A percentile compares a stretch with the other conserved stretches of the same genome.
These are phyloP conservation scores for Nephrocerus scutellatus DNA, from an alignment of 2,888 invertebrate genomes.

Conservation along the genomic window DNA sequence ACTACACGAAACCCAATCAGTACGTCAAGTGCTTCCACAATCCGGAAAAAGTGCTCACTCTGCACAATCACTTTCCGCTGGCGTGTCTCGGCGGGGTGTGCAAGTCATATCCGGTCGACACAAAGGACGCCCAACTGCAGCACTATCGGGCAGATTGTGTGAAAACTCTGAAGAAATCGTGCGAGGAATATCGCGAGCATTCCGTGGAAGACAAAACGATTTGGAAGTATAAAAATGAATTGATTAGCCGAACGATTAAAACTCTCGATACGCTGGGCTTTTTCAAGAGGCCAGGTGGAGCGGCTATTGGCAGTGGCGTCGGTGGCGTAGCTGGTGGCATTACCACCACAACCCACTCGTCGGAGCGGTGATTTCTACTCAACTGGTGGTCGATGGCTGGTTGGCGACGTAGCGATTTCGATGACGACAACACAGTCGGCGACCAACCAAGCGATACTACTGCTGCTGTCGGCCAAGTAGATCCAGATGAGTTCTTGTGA, in stretches of 20 bases:
- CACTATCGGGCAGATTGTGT: slow-evolving; percentile 93
- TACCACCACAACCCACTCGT: slow-evolving; percentile 38
- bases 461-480: neutral
- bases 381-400: slow-evolving; percentile 23
- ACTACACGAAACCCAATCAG: slow-evolving; percentile 87
- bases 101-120: slow-evolving; percentile 77
- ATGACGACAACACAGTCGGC: too few relatives aligned
- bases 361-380: slow-evolving; percentile 46
- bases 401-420: slow-evolving; percentile 5
- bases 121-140: slow-evolving; percentile 78
- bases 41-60: slow-evolving; percentile 76
- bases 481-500: slow-evolving; percentile 17
- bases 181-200: slow-evolving; percentile 73
- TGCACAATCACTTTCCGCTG: slow-evolving; percentile 89
- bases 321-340: slow-evolving; percentile 20
- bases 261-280: slow-evolving; percentile 69
- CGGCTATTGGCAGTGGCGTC: slow-evolving; percentile 26
- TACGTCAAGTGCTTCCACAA: slow-evolving; percentile 93
- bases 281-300: too few relatives aligned
- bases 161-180: slow-evolving; percentile 73
- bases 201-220: slow-evolving; percentile 78
- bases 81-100: slow-evolving; percentile 79
- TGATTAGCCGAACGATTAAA: slow-evolving; percentile 62
- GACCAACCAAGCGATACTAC: slow-evolving; percentile 1
- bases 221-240: slow-evolving; percentile 77